phyloP scores from a whole-genome alignment of 1,140 invertebrate genomes.

The Caerostris extrusa region DNA sequence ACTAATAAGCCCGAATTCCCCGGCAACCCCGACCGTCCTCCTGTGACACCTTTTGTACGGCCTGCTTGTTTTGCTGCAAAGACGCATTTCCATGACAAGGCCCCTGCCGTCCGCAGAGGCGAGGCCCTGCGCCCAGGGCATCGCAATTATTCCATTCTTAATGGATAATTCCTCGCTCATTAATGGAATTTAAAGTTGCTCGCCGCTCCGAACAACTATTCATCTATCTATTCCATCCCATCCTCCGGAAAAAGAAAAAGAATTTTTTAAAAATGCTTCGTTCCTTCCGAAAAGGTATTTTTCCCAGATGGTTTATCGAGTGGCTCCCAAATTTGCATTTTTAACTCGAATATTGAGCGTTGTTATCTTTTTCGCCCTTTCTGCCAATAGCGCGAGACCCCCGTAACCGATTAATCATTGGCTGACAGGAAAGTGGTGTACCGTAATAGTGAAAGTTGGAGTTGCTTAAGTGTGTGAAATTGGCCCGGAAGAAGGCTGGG shows the following conservation, averaged over 20 bases:
- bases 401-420: conserved; percentile 61
- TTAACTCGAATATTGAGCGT: conserved; percentile 73
- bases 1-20: conserved; percentile 50
- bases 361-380: conserved; percentile 70
- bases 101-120: background rate
- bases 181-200: conserved; percentile 76
- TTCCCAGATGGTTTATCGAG: conserved; percentile 77
- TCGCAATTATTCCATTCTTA: conserved; percentile 77
- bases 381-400: conserved; percentile 45
- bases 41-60: conserved; percentile 68
- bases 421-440: conserved; percentile 41
- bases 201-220: conserved; percentile 45
- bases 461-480: conserved; percentile 44
- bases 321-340: conserved; percentile 71
- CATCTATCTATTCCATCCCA: conserved; percentile 48
- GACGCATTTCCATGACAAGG: conserved; percentile 76
- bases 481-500: background rate
- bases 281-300: conserved; percentile 59
- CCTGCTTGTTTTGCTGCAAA: conserved; percentile 69
- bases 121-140: conserved; percentile 34
- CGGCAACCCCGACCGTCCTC: conserved; percentile 57
- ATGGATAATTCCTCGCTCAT: conserved; percentile 76
- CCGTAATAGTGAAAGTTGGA: conserved; percentile 51
- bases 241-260: conserved; percentile 50
- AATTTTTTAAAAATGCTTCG: conserved; percentile 32